Evolutionary conservation across 2,888 invertebrate species (phyloP).

Genomic region (Stenotaenia linearis): DNA sequence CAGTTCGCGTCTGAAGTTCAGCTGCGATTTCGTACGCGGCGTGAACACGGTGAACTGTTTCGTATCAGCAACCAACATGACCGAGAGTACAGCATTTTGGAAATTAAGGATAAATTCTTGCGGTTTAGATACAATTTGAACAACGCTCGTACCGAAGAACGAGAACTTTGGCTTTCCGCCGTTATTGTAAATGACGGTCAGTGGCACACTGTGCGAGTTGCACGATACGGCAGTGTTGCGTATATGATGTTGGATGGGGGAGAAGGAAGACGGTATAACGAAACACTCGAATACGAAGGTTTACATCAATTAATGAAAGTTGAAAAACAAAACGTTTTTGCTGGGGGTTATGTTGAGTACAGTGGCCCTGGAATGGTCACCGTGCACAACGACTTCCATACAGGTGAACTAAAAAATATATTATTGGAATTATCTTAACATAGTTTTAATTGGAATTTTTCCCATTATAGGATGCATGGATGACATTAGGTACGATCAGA

Average conservation of each 20-base stretch:
- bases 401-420: conserved; percentile 56
- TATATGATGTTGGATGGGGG: conserved; percentile 90
- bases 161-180: conserved; percentile 81
- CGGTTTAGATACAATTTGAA: conserved; percentile 91
- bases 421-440: neutral
- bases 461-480: conserved; percentile 65
- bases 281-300: conserved; percentile 81
- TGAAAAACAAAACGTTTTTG: conserved; percentile 90
- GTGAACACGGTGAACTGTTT: conserved; percentile 88
- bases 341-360: conserved; percentile 92
- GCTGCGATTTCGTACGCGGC: conserved; percentile 85
- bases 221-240: conserved; percentile 86
- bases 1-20: conserved; percentile 88
- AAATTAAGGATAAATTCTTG: conserved; percentile 81
- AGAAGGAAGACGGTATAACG: conserved; percentile 87
- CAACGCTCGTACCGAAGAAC: conserved; percentile 80
- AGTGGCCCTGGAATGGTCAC: conserved; percentile 89
- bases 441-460: neutral
- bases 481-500: conserved; percentile 83
- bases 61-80: conserved; percentile 90
- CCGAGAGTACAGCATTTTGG: conserved; percentile 84
- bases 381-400: conserved; percentile 89
- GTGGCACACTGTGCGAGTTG: conserved; percentile 91
- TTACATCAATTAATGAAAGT: conserved; percentile 82
- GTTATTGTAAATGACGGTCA: conserved; percentile 91